Evolutionary conservation across 2,113 vertebrate species (phyloP), one percentile per base, ranked within the genome.

Genomic region (Daphoenositta chrysoptera): DNA sequence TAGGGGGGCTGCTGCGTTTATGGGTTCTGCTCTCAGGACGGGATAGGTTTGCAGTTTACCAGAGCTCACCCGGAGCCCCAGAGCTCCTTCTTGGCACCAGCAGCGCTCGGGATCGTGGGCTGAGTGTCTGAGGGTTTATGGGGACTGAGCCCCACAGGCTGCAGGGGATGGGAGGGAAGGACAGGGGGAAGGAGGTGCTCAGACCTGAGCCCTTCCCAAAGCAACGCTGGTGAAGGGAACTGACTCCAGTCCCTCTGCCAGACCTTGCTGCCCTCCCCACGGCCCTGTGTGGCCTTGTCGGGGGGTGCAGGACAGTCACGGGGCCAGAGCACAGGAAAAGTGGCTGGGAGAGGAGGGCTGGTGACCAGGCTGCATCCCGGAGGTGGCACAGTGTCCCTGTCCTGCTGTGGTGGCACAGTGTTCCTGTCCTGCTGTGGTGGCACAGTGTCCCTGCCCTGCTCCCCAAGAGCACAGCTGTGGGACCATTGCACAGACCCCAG

Each of bases 271-370:
- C 6, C 57, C 40, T 44, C 27, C 28, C 2, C 0, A 12, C 44
- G 14, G 23, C 14, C 31, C 31, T 44, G 44, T 4, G 1, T 1
- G 39, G 83, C 45, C 10, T 0, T 3, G 6, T 13, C 0, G 0
- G 47, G 17, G 30, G 1, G 1, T 19, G 39, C 17, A 21, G 58
- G 44, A 8, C 3, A 20, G 37, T 3, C 20, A 1, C 0, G 0
- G 42, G 33, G 27, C 51, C 20, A 16, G 15, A 60, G 50, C 15
- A 2, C 3, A 4, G 28, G 44, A 48, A 30, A 33, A 33, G 50
- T 0, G 5, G 11, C 6, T 21, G 51, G 4, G 68, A 57, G 23
- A 17, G 50, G 13, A 31, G 53, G 22, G 48, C 27, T 22, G 66
- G 53, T 26, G 53, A 13, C 15, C 13, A 2, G 81, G 37, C 15